Evolutionary conservation across 1,140 invertebrate genomes (phyloP).

Genomic region (Diploscapter pachys): DNA sequence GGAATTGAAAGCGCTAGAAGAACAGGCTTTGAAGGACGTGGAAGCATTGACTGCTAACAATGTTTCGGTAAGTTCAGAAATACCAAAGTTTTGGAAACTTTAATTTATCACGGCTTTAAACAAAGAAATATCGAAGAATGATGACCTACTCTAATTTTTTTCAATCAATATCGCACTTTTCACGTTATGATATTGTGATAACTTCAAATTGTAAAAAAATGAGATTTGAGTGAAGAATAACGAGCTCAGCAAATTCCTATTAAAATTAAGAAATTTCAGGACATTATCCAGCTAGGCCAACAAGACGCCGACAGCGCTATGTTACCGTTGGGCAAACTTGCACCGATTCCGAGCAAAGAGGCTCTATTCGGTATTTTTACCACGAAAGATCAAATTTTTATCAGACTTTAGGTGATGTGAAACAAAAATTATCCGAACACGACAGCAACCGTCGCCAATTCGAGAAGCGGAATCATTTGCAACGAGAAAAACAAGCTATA

Average conservation of each 20-base stretch:
- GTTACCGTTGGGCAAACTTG: constrained; percentile 43
- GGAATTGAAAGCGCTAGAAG: constrained; percentile 49
- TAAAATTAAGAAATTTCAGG: no score
- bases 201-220: no score
- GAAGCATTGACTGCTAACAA: constrained; percentile 29
- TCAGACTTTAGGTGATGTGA: constrained; percentile 42
- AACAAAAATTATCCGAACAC: constrained; percentile 46
- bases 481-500: constrained; percentile 46
- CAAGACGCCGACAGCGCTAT: no score
- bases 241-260: no score
- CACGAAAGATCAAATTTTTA: neutral
- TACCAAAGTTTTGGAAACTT: constrained; percentile 2
- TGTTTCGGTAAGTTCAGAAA: constrained; percentile 14
- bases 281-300: no score
- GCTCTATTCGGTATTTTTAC: constrained; percentile 42
- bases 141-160: no score
- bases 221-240: no score
- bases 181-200: no score
- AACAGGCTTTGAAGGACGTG: constrained; percentile 48
- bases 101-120: neutral
- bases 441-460: constrained; percentile 45
- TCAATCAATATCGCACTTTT: no score
- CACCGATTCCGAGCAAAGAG: constrained; percentile 48
- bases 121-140: no score
- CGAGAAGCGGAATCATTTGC: constrained; percentile 40